phyloP scores from a whole-genome alignment of 2,113 vertebrate genomes.

The Synodontis membranacea region DNA sequence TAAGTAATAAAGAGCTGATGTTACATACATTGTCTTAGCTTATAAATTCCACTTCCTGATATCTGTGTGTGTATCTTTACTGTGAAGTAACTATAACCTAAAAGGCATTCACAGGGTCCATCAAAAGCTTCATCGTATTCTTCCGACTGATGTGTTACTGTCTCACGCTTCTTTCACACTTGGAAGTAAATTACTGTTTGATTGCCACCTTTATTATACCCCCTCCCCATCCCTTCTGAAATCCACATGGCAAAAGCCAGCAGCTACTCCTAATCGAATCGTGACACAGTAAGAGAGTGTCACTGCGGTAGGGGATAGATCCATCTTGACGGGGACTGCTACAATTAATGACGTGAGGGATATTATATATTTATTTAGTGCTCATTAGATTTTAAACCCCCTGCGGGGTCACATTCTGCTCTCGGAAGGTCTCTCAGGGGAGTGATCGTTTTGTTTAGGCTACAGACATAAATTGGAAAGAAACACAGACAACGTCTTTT shows the following conservation, averaged over 20 bases:
- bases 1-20: background rate
- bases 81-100: background rate
- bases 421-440: slow-evolving; percentile 58
- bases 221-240: background rate
- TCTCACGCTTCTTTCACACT: slow-evolving; percentile 26
- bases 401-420: slow-evolving; percentile 62
- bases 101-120: background rate
- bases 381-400: slow-evolving; percentile 70
- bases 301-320: slow-evolving; percentile 50
- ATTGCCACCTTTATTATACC: slow-evolving; percentile 46
- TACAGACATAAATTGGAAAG: slow-evolving; percentile 66
- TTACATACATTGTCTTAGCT: background rate
- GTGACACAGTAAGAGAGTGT: slow-evolving; percentile 46
- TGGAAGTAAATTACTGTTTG: slow-evolving; percentile 38
- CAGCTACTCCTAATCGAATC: slow-evolving; percentile 39
- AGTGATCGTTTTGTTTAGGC: slow-evolving; percentile 67
- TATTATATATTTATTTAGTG: slow-evolving; percentile 75
- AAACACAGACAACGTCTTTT: slow-evolving; percentile 58
- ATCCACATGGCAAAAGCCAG: slow-evolving; percentile 43
- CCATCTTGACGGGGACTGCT: slow-evolving; percentile 57
- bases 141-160: slow-evolving; percentile 26
- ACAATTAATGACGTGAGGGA: slow-evolving; percentile 72
- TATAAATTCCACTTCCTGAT: slow-evolving; percentile 10
- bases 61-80: background rate
- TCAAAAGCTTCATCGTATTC: slow-evolving; percentile 26